Conservation (phyloP, 1,140 invertebrate genomes). For the Drosophila trapezifrons region DNA sequence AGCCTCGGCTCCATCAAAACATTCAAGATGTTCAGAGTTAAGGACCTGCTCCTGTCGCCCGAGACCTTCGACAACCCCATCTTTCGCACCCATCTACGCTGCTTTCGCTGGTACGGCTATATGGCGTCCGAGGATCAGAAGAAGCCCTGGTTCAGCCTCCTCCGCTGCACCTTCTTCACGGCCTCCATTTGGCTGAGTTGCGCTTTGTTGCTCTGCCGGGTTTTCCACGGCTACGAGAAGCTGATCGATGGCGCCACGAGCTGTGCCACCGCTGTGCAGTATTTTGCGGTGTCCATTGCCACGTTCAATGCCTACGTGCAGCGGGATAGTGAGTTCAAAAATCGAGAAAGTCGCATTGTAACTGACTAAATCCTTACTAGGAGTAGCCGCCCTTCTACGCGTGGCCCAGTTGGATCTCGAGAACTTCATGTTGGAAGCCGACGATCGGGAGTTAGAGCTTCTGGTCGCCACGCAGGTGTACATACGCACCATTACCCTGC, state of each 20-base stretch:
- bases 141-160: conserved; percentile 35
- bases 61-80: conserved; percentile 51
- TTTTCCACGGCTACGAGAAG: conserved; percentile 57
- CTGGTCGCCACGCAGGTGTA: conserved; percentile 41
- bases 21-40: conserved; percentile 56
- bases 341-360: no score
- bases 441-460: conserved; percentile 48
- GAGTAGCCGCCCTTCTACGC: conserved; percentile 51
- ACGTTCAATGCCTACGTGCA: conserved; percentile 65
- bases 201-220: conserved; percentile 46
- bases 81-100: conserved; percentile 50
- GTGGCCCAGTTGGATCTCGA: conserved; percentile 44
- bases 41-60: conserved; percentile 47
- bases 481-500: conserved; percentile 52
- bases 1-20: not conserved
- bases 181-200: conserved; percentile 69
- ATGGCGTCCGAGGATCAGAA: conserved; percentile 54
- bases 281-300: conserved; percentile 64
- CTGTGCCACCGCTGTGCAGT: conserved; percentile 70
- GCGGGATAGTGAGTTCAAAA: conserved; percentile 49
- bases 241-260: conserved; percentile 68
- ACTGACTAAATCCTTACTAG: conserved; percentile 13
- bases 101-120: conserved; percentile 69
- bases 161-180: conserved; percentile 68
- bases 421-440: conserved; percentile 26